Percentiles rank a stretch among this genome's conserved stretches.
These are phyloP conservation scores for Garra rufa DNA, from an alignment of 2,113 vertebrate genomes.

Conservation along the genomic window DNA sequence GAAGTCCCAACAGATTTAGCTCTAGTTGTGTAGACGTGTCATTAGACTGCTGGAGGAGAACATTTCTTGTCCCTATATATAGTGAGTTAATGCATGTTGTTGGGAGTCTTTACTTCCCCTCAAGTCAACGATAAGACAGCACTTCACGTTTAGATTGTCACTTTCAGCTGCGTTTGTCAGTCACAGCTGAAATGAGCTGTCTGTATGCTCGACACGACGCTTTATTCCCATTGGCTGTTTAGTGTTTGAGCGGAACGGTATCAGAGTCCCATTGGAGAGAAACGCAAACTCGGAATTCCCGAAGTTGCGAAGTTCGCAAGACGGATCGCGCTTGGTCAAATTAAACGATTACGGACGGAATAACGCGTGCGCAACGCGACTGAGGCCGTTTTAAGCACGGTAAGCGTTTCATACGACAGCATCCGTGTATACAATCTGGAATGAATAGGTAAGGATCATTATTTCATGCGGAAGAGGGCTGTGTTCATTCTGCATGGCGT, in stretches of 20 bases:
- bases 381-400: slow-evolving; percentile 11
- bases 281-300: slow-evolving; percentile 70
- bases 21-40: slow-evolving; percentile 72
- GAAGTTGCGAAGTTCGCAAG: slow-evolving; percentile 74
- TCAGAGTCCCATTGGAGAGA: slow-evolving; percentile 67
- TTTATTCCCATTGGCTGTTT: slow-evolving; percentile 65
- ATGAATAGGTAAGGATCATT: neutral
- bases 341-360: neutral
- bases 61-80: slow-evolving; percentile 46
- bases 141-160: slow-evolving; percentile 60
- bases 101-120: slow-evolving; percentile 52
- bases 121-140: slow-evolving; percentile 45
- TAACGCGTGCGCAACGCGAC: slow-evolving; percentile 29
- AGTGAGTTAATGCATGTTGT: slow-evolving; percentile 40
- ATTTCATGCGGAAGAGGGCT: neutral
- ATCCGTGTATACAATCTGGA: neutral
- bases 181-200: slow-evolving; percentile 59
- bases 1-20: slow-evolving; percentile 76
- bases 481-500: slow-evolving; percentile 18
- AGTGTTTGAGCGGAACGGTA: slow-evolving; percentile 34
- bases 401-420: neutral
- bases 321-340: slow-evolving; percentile 49
- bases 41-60: slow-evolving; percentile 69
- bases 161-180: slow-evolving; percentile 74
- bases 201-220: slow-evolving; percentile 57